These are phyloP conservation scores for Eciton burchellii DNA, from an alignment of 1,140 invertebrate species.

Conservation along the genomic window DNA sequence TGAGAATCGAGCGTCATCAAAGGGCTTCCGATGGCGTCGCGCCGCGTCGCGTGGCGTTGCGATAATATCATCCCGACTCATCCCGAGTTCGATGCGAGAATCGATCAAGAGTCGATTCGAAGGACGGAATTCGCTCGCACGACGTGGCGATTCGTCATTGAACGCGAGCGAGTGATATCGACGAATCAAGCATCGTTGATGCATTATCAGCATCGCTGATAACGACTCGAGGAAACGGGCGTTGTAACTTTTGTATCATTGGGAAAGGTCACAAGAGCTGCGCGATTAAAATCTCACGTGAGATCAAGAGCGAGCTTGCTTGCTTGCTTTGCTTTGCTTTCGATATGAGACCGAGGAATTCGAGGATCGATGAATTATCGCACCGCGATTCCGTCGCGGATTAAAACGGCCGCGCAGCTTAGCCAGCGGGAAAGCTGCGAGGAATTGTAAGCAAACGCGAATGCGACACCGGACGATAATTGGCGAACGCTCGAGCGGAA, in stretches of 20 bases:
- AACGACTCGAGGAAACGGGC: no score
- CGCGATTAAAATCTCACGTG: not conserved
- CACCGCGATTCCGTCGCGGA: not conserved
- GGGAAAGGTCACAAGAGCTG: not conserved
- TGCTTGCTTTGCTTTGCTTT: no score
- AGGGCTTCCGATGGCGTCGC: not conserved
- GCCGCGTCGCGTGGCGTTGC: not conserved
- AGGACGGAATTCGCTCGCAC: not conserved
- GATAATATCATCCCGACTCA: conserved; percentile 3
- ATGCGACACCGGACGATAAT: conserved; percentile 15
- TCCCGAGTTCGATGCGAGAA: not conserved
- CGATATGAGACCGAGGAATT: not conserved
- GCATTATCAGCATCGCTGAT: no score
- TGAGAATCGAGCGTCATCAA: not conserved
- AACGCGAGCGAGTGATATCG: no score
- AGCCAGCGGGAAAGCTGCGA: not conserved
- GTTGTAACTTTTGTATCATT: not conserved
- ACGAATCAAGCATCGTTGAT: not conserved
- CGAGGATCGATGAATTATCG: not conserved
- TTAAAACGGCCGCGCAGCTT: not conserved
- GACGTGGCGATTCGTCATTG: no score
- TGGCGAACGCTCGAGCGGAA: conserved; percentile 21
- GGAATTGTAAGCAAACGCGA: conserved; percentile 6
- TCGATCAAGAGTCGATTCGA: not conserved
- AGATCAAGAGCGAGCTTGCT: not conserved